Base-by-base conservation (phyloP, 1,140 invertebrate species). In the Diabrotica virgifera region DNA sequence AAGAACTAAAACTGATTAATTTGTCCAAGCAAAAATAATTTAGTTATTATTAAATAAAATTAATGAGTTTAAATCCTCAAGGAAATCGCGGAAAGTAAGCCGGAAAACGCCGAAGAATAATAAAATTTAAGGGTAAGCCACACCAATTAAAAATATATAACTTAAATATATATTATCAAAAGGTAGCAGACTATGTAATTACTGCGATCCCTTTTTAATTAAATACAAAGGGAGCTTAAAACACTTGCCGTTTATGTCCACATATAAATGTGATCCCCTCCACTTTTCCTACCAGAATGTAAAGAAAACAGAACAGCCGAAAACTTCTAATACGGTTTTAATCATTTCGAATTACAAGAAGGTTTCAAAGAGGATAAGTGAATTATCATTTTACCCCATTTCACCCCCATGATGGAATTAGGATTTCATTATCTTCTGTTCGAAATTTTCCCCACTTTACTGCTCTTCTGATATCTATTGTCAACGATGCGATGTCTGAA, bases 361-460 rank as follows among this genome's bases (percentile, higher is more conserved):
- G 40, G 40, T 46, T 46, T 46, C 40, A 46, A 46, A 46, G 40
- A 46, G 40, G n/a, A 46, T 46, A 46, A 46, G 40, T 46, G 40
- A 46, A 46, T 46, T 46, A 46, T 46, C 40, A 46, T 46, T 46
- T 46, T 46, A 46, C 40, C 40, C 40, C 40, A 46, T 46, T 46
- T 46, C 40, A 46, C 40, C 40, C 40, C 40, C 40, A n/a, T 46
- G 40, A 46, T 46, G 40, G 40, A 46, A 46, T 46, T 46, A 46
- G n/a, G 40, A 46, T 46, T 46, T 46, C 40, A 46, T 46, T 46
- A 46, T 46, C 40, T 46, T n/a, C 40, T 46, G 40, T 46, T 46
- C 40, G 40, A 46, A 46, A 46, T 46, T 46, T 10, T 46, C 40
- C n/a, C 40, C 40, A 46, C 40, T 46, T n/a, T 46, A 46, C 40